Evolutionary conservation across 2,113 vertebrate genomes (phyloP).

Genomic region (Macroglossus sobrinus): DNA sequence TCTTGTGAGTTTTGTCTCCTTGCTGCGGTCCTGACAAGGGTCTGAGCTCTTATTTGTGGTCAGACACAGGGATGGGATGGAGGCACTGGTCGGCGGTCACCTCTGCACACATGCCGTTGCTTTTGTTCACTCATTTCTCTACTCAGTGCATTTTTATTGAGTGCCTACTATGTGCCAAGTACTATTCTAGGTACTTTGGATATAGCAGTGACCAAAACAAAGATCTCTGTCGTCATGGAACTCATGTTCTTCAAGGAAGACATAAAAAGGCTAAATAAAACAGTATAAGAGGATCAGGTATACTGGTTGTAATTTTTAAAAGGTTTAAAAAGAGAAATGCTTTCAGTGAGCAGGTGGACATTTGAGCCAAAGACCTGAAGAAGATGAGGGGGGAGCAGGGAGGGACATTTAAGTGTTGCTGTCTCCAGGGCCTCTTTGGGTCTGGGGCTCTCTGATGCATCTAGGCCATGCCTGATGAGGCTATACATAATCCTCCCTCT

Average conservation of each 20-base stretch:
- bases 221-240: background rate
- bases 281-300: background rate
- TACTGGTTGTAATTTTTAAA: too few species aligned
- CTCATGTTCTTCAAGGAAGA: background rate
- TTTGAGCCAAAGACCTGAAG: background rate
- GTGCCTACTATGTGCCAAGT: background rate
- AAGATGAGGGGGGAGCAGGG: too few species aligned
- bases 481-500: background rate
- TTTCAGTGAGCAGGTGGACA: background rate
- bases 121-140: background rate
- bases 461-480: background rate
- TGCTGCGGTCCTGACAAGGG: background rate
- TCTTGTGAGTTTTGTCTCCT: background rate
- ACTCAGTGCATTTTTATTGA: rapidly evolving
- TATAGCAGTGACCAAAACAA: background rate
- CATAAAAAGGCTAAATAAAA: background rate
- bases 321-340: background rate
- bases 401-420: background rate
- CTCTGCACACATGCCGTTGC: rapidly evolving
- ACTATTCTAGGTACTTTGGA: background rate
- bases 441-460: background rate
- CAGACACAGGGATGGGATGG: too few species aligned
- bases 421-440: background rate
- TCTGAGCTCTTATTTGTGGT: background rate
- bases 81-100: background rate